Percentiles rank a stretch among this genome's conserved stretches.
These are phyloP conservation scores for Pentamera pediparva DNA, from an alignment of 53 echinoderm and acorn worm species.

Conservation along the genomic window DNA sequence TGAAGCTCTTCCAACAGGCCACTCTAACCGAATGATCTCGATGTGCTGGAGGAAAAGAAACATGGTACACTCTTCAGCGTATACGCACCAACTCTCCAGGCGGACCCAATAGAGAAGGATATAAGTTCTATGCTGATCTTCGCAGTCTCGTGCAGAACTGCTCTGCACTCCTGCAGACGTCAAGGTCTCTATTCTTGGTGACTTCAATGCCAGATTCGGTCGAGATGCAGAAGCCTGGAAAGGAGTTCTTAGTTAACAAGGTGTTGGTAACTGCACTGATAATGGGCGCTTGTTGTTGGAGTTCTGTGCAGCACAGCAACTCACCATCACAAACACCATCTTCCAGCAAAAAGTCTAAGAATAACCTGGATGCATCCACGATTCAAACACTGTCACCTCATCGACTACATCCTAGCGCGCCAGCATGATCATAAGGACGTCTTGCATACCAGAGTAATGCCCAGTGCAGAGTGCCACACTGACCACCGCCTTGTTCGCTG, in stretches of 20 bases:
- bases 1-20: conserved; percentile 34
- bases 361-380: too few species aligned
- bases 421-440: too few species aligned
- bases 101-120: conserved; percentile 44
- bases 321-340: too few species aligned
- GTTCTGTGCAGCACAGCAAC: too few species aligned
- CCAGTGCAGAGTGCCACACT: too few species aligned
- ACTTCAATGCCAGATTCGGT: conserved; percentile 47
- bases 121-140: conserved; percentile 37
- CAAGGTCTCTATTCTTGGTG: conserved; percentile 41
- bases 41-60: conserved; percentile 25
- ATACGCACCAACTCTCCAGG: conserved; percentile 56
- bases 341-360: too few species aligned
- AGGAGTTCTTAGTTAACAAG: conserved; percentile 31
- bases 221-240: conserved; percentile 27
- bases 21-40: conserved; percentile 53
- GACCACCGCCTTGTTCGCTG: too few species aligned
- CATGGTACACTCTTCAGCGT: conserved; percentile 43
- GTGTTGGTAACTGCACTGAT: conserved; percentile 31
- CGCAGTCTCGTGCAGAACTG: conserved; percentile 27
- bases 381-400: too few species aligned
- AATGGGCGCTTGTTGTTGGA: too few species aligned
- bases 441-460: too few species aligned
- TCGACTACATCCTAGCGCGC: too few species aligned
- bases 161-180: conserved; percentile 22